Evolutionary conservation across 1,140 invertebrate genomes (phyloP), one percentile per base, ranked within the genome.

Genomic region (Chymomyza costata): DNA sequence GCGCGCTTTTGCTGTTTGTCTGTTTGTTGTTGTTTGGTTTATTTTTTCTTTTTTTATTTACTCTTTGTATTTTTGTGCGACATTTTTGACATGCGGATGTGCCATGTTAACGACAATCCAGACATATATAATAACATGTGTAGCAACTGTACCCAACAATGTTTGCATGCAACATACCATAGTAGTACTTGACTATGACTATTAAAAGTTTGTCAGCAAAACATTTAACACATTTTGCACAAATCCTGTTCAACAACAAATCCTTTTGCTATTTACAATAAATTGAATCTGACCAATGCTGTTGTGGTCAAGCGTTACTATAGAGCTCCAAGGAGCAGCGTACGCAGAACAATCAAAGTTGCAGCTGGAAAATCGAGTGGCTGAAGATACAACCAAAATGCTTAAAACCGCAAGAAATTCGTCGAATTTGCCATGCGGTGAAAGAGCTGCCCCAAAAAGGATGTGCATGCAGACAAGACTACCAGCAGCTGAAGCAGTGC

Each of bases 51-150:
- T n/a, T n/a, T n/a, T n/a, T n/a, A n/a, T n/a, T n/a, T n/a, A n/a
- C n/a, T n/a, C n/a, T n/a, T n/a, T n/a, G n/a, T n/a, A 81, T 73
- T 81, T 80, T 80, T 80, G 73, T 68, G 68, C 67, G 73, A 80
- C 73, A 80, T 80, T 80, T 80, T 80, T 80, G 73, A 80, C 73
- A 80, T 80, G 67, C 73, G 73, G 68, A 80, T 80, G 73, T 80
- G 68, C 67, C 73, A 78, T 78, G 71, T 67, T 76, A 78, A 76
- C 71, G 73, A 78, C 32, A n/a, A n/a, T n/a, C n/a, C n/a, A n/a
- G n/a, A 28, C 25, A 28, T 17, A 6, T 11, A 14, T 25, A 18
- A 3, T 11, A 14, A 3, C 31, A 11, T 7, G 10, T 19, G 17
- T 10, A 15, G 11, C 28, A 38, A 35, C 25, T 11, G 25, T 28